These are phyloP conservation scores for Fregata magnificens DNA, from an alignment of 2,113 vertebrate species.

Conservation along the genomic window DNA sequence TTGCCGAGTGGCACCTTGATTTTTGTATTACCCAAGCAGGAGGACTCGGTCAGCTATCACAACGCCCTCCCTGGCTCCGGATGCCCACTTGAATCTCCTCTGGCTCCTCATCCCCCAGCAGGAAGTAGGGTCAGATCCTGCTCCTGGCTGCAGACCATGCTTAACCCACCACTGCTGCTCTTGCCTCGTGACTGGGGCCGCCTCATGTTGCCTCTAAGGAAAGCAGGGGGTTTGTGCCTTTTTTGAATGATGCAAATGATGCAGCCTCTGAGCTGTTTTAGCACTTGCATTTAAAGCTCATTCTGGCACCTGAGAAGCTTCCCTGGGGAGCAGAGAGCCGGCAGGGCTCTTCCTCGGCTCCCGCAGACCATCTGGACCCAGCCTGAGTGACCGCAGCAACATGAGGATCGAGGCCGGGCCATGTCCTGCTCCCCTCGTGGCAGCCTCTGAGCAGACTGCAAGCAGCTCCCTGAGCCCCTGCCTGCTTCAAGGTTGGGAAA, in stretches of 20 bases:
- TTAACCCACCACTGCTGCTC: not conserved
- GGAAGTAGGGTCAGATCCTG: not conserved
- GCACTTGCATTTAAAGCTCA: not conserved
- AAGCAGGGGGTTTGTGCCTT: rapidly evolving
- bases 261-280: not conserved
- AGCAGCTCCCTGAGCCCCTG: not conserved
- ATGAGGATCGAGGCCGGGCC: rapidly evolving
- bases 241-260: rapidly evolving
- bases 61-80: not conserved
- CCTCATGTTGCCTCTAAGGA: rapidly evolving
- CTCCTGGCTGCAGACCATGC: not conserved
- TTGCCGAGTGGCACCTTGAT: not conserved
- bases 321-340: not conserved
- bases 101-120: not conserved
- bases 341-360: not conserved
- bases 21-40: not conserved
- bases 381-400: rapidly evolving
- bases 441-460: not conserved
- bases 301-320: not conserved
- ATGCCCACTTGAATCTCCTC: not conserved
- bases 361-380: not conserved
- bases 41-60: not conserved
- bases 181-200: not conserved
- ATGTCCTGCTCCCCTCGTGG: rapidly evolving
- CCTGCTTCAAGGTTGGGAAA: not conserved